Percentiles rank a stretch among this genome's conserved stretches.
Conservation (phyloP, 37 sponge, comb jelly and placozoan species). For the Chondrosia reniformis region DNA sequence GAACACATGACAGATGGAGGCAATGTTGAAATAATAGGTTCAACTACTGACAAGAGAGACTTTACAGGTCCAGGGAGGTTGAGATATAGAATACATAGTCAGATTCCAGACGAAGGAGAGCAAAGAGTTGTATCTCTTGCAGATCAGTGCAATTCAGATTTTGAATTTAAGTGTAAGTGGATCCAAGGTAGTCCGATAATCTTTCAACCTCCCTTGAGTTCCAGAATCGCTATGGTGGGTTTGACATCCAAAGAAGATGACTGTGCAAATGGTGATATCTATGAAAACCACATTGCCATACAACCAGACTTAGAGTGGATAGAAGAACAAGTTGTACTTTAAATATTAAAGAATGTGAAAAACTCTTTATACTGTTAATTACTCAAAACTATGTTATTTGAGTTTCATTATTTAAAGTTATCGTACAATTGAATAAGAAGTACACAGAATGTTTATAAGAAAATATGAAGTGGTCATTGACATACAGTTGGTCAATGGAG, state of each 20-base stretch:
- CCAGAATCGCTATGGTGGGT: slow-evolving; percentile 3
- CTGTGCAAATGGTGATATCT: not conserved
- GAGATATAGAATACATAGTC: not conserved
- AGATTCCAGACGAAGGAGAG: not conserved
- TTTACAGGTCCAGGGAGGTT: not conserved
- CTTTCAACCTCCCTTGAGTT: not conserved
- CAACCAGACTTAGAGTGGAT: slow-evolving; percentile 13
- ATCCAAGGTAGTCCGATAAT: slow-evolving; percentile 17
- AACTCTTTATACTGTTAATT: not conserved
- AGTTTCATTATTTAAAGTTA: not conserved
- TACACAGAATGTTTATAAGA: not conserved
- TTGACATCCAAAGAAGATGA: not conserved
- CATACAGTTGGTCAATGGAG: not conserved
- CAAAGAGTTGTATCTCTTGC: too few relatives aligned
- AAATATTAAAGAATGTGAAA: not conserved
- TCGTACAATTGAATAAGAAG: not conserved
- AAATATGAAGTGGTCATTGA: not conserved
- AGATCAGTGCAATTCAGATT: slow-evolving; percentile 8
- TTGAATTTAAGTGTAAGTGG: slow-evolving; percentile 1
- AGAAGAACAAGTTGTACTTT: not conserved
- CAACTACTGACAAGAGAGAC: not conserved
- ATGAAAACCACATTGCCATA: not conserved
- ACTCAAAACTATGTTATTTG: not conserved
- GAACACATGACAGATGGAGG: not conserved
- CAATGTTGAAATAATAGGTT: not conserved